Conservation (phyloP, 2,888 invertebrate species). For the Phalangium opilio region DNA sequence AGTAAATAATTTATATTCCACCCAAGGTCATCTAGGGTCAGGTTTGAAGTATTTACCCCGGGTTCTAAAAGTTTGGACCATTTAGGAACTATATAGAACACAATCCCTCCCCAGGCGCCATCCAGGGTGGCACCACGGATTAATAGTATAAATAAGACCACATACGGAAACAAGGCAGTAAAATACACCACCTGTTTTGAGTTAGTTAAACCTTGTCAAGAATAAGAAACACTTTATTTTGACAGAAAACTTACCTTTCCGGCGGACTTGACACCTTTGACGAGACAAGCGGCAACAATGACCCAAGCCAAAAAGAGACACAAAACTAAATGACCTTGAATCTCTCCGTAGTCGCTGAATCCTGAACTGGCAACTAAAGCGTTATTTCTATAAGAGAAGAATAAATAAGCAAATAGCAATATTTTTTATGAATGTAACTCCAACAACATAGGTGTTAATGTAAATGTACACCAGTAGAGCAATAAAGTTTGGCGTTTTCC, state of each 20-base stretch:
- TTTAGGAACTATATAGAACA: slow-evolving; percentile 83
- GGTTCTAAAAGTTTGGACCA: slow-evolving; percentile 73
- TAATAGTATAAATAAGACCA: slow-evolving; percentile 19
- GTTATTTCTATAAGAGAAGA: no score
- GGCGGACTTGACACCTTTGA: slow-evolving; percentile 26
- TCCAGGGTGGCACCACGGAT: slow-evolving; percentile 20
- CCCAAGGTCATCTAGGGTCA: no score
- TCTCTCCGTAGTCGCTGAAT: slow-evolving; percentile 20
- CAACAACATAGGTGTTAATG: no score
- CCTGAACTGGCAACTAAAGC: no score
- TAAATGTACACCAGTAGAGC: no score
- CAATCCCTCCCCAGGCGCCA: slow-evolving; percentile 80
- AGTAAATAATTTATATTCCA: no score
- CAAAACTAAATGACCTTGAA: slow-evolving; percentile 23
- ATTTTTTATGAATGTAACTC: no score
- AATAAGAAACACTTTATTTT: not conserved
- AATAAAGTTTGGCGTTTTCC: no score
- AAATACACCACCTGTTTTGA: slow-evolving; percentile 19
- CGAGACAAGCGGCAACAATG: slow-evolving; percentile 25
- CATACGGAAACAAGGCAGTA: slow-evolving; percentile 22
- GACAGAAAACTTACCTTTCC: slow-evolving; percentile 24
- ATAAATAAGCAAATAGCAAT: no score
- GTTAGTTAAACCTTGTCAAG: not conserved
- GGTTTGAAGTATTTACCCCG: slow-evolving; percentile 48
- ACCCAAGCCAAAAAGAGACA: slow-evolving; percentile 25